These are phyloP conservation scores for Drosophila elegans DNA, from an alignment of 1,140 invertebrate species.

Conservation along the genomic window DNA sequence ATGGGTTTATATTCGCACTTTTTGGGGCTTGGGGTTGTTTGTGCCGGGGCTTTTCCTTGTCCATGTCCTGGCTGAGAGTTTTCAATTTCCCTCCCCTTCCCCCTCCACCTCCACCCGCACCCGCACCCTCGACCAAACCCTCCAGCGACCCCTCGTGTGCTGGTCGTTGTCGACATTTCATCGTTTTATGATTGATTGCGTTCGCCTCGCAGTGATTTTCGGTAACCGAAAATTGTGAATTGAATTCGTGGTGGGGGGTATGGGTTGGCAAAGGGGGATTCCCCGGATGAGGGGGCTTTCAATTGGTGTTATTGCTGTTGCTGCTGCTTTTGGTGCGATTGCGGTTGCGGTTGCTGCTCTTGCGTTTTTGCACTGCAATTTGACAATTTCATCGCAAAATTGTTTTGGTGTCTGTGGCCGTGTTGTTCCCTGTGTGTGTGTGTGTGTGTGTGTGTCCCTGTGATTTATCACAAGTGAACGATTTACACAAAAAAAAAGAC, in stretches of 20 bases:
- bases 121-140: too few species aligned
- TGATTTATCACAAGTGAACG: constrained; percentile 71
- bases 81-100: constrained; percentile 53
- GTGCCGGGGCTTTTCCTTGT: constrained; percentile 29
- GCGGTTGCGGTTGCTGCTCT: constrained; percentile 72
- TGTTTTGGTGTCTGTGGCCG: constrained; percentile 79
- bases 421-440: constrained; percentile 14
- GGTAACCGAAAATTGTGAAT: constrained; percentile 74
- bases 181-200: constrained; percentile 81
- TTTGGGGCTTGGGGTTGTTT: constrained; percentile 1
- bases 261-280: neutral
- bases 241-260: constrained; percentile 54
- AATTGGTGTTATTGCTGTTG: constrained; percentile 46
- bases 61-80: constrained; percentile 59
- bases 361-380: constrained; percentile 80
- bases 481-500: constrained; percentile 30
- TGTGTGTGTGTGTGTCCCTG: constrained; percentile 37
- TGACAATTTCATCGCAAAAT: constrained; percentile 82
- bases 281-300: neutral
- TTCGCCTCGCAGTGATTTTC: constrained; percentile 73
- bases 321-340: constrained; percentile 36
- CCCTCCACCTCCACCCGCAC: too few species aligned
- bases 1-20: constrained; percentile 6
- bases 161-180: constrained; percentile 64
- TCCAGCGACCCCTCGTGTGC: constrained; percentile 2